Evolutionary conservation across 2,797 vertebrate genomes (phyloP).

Genomic region (Knipowitschia caucasica): DNA sequence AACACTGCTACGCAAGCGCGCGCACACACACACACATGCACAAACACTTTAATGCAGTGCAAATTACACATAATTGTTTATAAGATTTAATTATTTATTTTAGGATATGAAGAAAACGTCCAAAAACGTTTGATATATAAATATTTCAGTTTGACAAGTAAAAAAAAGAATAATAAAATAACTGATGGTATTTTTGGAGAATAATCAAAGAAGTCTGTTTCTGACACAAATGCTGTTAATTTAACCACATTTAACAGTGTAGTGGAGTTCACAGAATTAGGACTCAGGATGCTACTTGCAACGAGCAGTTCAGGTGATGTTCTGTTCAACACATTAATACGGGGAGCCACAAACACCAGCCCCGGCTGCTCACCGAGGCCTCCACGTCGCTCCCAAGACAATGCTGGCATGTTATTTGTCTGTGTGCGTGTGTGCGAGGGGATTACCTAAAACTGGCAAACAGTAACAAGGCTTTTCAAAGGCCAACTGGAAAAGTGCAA

Average conservation of each 20-base stretch:
- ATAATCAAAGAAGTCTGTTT: constrained; percentile 32
- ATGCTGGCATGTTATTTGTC: constrained; percentile 43
- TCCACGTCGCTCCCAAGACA: constrained; percentile 51
- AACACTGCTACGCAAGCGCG: not conserved
- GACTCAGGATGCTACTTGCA: constrained; percentile 41
- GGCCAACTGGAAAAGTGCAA: constrained; percentile 27
- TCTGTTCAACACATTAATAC: constrained; percentile 37
- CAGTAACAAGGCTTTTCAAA: constrained; percentile 28
- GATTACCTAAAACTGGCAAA: constrained; percentile 45
- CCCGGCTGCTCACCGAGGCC: constrained; percentile 48
- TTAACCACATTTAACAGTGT: constrained; percentile 1
- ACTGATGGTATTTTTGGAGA: constrained; percentile 26
- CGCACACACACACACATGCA: too few relatives aligned
- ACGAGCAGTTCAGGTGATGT: constrained; percentile 32
- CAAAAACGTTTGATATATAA: too few relatives aligned
- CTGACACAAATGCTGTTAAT: constrained; percentile 14
- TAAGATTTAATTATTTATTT: too few relatives aligned
- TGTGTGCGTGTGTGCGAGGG: constrained; percentile 40
- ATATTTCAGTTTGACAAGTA: not conserved
- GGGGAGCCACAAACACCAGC: constrained; percentile 32
- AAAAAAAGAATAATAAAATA: not conserved
- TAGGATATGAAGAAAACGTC: too few relatives aligned
- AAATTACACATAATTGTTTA: too few relatives aligned
- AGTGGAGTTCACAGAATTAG: constrained; percentile 20
- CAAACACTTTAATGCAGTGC: too few relatives aligned